A percentile compares a stretch with the other conserved stretches of the same genome.
Evolutionary conservation across 2,888 invertebrate genomes (phyloP).

Genomic region (Rhingia campestris): DNA sequence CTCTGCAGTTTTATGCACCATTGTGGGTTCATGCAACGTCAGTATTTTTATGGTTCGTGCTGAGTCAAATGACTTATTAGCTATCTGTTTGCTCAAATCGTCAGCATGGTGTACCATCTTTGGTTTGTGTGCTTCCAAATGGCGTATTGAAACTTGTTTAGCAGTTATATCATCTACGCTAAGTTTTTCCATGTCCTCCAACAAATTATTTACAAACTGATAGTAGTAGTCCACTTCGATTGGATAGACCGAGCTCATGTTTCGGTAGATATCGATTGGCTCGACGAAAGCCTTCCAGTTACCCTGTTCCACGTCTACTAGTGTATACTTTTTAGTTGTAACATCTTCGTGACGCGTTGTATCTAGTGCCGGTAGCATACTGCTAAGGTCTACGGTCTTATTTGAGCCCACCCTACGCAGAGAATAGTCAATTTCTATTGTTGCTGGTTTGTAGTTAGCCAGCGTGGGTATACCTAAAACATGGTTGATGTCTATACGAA

Average conservation of each 20-base stretch:
- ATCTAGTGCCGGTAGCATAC: slow-evolving; percentile 77
- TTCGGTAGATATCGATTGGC: slow-evolving; percentile 87
- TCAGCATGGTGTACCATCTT: background rate
- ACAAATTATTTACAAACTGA: slow-evolving; percentile 84
- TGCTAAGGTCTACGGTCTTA: slow-evolving; percentile 76
- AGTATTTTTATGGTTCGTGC: slow-evolving; percentile 76
- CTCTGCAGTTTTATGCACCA: slow-evolving; percentile 77
- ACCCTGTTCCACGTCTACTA: slow-evolving; percentile 60
- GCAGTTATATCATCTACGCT: slow-evolving; percentile 61
- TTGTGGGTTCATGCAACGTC: slow-evolving; percentile 68
- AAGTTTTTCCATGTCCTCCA: slow-evolving; percentile 72
- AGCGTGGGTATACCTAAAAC: slow-evolving; percentile 76
- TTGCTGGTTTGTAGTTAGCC: slow-evolving; percentile 77
- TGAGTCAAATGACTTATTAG: slow-evolving; percentile 64
- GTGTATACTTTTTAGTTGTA: slow-evolving; percentile 8
- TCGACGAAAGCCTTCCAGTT: slow-evolving; percentile 83
- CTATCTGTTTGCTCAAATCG: slow-evolving; percentile 14
- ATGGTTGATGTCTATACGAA: slow-evolving; percentile 81
- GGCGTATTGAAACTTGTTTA: background rate
- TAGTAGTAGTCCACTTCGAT: slow-evolving; percentile 89
- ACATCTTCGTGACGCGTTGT: slow-evolving; percentile 66
- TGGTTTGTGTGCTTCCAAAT: slow-evolving; percentile 43
- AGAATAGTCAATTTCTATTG: slow-evolving; percentile 78
- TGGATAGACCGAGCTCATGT: slow-evolving; percentile 84
- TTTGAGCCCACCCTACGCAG: slow-evolving; percentile 78